Evolutionary conservation across 2,113 vertebrate genomes (phyloP).

Genomic region (Periophthalmodon schlosseri): DNA sequence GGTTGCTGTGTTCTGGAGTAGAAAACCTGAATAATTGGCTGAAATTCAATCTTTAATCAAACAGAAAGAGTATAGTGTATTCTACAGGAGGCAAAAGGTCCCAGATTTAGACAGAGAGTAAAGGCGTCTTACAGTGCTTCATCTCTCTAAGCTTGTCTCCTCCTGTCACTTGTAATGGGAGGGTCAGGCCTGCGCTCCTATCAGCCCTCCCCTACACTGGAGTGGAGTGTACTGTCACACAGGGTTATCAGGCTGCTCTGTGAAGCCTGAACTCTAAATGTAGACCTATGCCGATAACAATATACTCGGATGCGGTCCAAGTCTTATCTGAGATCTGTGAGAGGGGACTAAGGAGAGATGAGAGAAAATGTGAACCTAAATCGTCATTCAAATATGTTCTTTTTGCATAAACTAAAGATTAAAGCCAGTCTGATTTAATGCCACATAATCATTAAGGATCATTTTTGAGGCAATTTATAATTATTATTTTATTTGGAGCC

Average conservation of each 20-base stretch:
- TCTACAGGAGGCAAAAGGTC: not conserved
- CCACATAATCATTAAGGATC: not conserved
- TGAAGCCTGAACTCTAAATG: conserved; percentile 26
- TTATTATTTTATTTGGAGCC: too few relatives aligned
- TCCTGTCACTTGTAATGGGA: not conserved
- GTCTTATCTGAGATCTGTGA: not conserved
- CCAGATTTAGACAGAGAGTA: not conserved
- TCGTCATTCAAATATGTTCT: too few relatives aligned
- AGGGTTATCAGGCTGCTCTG: conserved; percentile 1
- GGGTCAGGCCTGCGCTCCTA: not conserved
- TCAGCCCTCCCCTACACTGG: not conserved
- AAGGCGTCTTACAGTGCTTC: not conserved
- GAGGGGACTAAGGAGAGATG: not conserved
- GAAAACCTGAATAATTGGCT: too few relatives aligned
- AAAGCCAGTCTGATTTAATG: too few relatives aligned
- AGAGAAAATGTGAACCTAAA: not conserved
- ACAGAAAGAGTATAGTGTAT: conserved; percentile 9
- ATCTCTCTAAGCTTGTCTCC: not conserved
- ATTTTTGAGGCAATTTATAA: not conserved
- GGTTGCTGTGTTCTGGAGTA: too few relatives aligned
- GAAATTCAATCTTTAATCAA: not conserved
- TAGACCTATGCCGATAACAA: not conserved
- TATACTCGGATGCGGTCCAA: not conserved
- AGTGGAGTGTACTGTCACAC: not conserved
- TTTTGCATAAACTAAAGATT: not conserved